Conservation (phyloP, 2,113 vertebrate species). For the Entomyzon cyanotis region DNA sequence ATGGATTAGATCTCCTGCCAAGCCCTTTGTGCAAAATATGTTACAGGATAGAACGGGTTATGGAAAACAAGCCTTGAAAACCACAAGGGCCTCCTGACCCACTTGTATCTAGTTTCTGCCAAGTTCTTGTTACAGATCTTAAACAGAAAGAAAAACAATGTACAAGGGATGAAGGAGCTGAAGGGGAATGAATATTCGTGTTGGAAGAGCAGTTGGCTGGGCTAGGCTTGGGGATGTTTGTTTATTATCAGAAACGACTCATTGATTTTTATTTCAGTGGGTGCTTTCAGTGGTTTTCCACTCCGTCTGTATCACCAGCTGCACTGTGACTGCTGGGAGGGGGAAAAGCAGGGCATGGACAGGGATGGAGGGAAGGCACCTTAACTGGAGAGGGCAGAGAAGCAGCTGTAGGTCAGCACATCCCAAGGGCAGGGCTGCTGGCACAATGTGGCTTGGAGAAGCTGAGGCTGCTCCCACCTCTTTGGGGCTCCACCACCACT, state of each 20-base stretch:
- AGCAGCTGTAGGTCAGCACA: neutral
- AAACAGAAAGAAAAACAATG: constrained; percentile 64
- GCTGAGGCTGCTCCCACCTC: neutral
- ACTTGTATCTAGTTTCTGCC: constrained; percentile 70
- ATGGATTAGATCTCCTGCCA: constrained; percentile 44
- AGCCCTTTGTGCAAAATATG: constrained; percentile 55
- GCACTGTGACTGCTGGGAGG: neutral
- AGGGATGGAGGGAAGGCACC: neutral
- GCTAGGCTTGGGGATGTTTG: neutral
- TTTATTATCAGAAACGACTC: constrained; percentile 4
- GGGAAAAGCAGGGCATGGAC: neutral
- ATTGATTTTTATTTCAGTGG: constrained; percentile 4
- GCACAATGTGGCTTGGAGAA: neutral
- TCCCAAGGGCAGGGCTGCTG: neutral
- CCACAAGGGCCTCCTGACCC: constrained; percentile 73
- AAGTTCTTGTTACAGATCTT: constrained; percentile 68
- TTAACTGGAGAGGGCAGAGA: neutral
- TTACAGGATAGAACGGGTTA: constrained; percentile 61
- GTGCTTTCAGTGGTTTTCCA: neutral
- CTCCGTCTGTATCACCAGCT: neutral
- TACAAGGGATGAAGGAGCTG: constrained; percentile 30
- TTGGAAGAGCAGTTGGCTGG: constrained; percentile 7
- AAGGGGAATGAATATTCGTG: constrained; percentile 36
- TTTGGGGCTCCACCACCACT: neutral
- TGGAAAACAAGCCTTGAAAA: constrained; percentile 71